Evolutionary conservation across 2,888 invertebrate species (phyloP).

Genomic region (Pandemis heparana): DNA sequence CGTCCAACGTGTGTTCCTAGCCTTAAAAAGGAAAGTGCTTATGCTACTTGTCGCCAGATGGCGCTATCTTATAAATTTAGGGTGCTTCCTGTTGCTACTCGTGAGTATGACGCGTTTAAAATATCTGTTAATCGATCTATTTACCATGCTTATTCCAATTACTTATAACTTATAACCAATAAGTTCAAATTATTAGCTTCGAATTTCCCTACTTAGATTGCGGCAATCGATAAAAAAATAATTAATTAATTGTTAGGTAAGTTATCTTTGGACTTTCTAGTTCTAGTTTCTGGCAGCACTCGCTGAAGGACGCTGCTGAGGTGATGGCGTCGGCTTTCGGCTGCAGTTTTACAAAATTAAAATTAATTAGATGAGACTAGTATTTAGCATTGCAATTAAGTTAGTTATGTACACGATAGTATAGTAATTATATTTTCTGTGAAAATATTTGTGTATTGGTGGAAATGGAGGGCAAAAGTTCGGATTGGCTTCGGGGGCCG

Average conservation of each 20-base stretch:
- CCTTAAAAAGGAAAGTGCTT: background rate
- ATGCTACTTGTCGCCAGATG: conserved; percentile 27
- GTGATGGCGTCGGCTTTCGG: conserved; percentile 56
- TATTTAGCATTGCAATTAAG: conserved; percentile 40
- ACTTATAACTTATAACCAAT: too few species aligned
- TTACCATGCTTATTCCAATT: too few species aligned
- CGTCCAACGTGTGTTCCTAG: background rate
- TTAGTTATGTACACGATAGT: conserved; percentile 50
- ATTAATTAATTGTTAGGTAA: background rate
- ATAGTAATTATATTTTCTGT: conserved; percentile 59
- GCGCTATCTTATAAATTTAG: background rate
- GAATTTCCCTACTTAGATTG: background rate
- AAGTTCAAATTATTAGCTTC: too few species aligned
- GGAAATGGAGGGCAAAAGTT: conserved; percentile 72
- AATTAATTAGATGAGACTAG: conserved; percentile 38
- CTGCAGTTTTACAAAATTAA: conserved; percentile 49
- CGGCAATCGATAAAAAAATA: background rate
- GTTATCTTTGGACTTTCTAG: background rate
- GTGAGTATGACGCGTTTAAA: background rate
- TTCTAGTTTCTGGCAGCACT: conserved; percentile 26
- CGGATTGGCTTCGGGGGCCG: conserved; percentile 74
- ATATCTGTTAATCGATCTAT: background rate
- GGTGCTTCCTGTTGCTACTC: background rate
- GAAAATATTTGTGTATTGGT: conserved; percentile 57
- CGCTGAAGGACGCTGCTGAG: conserved; percentile 43